Conservation (phyloP, 2,888 invertebrate species). For the Coenonympha glycerion region DNA sequence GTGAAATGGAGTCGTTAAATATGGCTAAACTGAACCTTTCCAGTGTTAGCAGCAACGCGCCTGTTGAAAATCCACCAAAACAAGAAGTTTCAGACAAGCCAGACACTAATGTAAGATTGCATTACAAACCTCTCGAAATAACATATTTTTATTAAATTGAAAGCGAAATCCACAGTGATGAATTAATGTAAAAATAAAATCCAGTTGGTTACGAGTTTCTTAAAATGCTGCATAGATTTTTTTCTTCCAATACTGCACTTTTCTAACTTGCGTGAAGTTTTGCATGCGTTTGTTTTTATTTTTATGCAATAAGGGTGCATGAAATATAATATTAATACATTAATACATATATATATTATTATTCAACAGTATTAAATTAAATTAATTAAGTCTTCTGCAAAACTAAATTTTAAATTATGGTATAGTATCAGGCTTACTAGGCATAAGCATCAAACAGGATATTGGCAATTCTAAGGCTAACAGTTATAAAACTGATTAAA, state of each 20-base stretch:
- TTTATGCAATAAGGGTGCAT: too few species aligned
- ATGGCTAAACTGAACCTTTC: conserved; percentile 64
- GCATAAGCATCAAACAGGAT: too few species aligned
- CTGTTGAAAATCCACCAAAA: conserved; percentile 44
- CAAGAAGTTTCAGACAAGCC: conserved; percentile 47
- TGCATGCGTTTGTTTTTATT: too few species aligned
- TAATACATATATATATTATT: too few species aligned
- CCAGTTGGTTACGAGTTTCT: background rate
- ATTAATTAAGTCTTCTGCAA: too few species aligned
- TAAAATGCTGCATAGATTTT: background rate
- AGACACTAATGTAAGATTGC: conserved; percentile 55
- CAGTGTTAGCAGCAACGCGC: conserved; percentile 51
- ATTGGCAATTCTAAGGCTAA: too few species aligned
- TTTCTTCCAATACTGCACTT: background rate
- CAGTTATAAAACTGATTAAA: too few species aligned
- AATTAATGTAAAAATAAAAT: background rate
- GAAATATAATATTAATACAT: too few species aligned
- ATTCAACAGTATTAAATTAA: too few species aligned
- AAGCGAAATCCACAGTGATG: background rate
- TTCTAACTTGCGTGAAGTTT: too few species aligned
- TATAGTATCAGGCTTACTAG: too few species aligned
- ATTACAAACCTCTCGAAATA: conserved; percentile 6
- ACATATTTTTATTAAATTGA: background rate
- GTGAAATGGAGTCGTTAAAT: conserved; percentile 62
- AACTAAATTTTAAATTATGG: too few species aligned